These are phyloP conservation scores for Burhinus oedicnemus DNA, from an alignment of 2,113 vertebrate species.

Conservation along the genomic window DNA sequence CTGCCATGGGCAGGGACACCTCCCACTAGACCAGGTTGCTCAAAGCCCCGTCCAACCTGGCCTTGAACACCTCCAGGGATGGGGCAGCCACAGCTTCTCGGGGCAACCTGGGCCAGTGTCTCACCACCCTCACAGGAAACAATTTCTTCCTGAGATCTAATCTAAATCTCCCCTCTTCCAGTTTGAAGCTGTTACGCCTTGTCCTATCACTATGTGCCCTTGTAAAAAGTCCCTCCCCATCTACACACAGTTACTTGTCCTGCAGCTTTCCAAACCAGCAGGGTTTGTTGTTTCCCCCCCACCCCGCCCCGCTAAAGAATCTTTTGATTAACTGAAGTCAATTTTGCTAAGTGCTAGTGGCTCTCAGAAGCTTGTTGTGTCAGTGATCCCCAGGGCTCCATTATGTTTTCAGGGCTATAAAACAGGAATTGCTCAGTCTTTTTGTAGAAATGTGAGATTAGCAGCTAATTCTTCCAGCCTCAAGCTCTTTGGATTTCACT, in stretches of 20 bases:
- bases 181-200: too few species aligned
- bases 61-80: too few species aligned
- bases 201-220: too few species aligned
- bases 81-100: too few species aligned
- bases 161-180: too few species aligned
- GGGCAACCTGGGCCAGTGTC: too few species aligned
- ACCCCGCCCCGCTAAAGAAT: not conserved
- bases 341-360: slow-evolving; percentile 70
- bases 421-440: slow-evolving; percentile 32
- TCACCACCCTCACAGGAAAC: too few species aligned
- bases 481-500: not conserved
- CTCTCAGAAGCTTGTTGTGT: slow-evolving; percentile 57
- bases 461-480: slow-evolving; percentile 25
- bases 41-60: too few species aligned
- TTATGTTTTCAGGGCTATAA: slow-evolving; percentile 54
- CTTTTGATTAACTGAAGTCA: slow-evolving; percentile 68
- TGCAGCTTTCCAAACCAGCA: slow-evolving; percentile 21
- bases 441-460: slow-evolving; percentile 45
- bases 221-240: not conserved
- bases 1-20: too few species aligned
- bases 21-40: too few species aligned
- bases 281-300: not conserved
- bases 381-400: slow-evolving; percentile 54
- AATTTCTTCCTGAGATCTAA: too few species aligned
- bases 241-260: not conserved